Base-by-base conservation (phyloP, 2,888 invertebrate species). In the Chalcosyrphus nemorum region DNA sequence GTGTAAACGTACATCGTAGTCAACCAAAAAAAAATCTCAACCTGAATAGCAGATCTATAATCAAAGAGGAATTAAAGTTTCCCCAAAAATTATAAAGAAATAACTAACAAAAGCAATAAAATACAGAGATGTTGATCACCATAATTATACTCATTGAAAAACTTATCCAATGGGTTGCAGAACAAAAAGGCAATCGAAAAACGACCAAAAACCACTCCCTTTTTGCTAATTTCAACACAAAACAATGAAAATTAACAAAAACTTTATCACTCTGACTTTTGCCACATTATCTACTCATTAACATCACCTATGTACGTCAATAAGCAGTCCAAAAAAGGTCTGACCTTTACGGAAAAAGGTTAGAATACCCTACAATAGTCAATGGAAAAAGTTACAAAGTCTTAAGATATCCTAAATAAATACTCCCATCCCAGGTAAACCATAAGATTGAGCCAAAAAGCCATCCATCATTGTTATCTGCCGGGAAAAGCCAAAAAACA, bases 361-460 rank as follows among this genome's bases (percentile, higher is more conserved):
- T 13, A 38, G 38, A 38, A 38, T 38, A 5, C 38, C 5, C 1
- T 5, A 38, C 24, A 29, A 38, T 24, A 21, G 15, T 2, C 35
- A 15, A 47, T 24, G 17, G n/a, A 11, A 32, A 4, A 45, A 29
- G 27, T 52, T 4, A 41, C 24, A 41, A 15, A 45, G 43, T 19
- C 11, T 21, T 24, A 15, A 1, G n/a, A 7, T 32, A 52, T 41
- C 61, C 72, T 72, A 61, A 72, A 32, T n/a, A 72, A 72, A 72
- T 41, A 72, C 50, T 27, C 27, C 29, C 41, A 61, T 19, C 19
- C 59, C 41, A 72, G 13, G 29, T 52, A 32, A n/a, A 32, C 9
- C 50, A 13, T 61, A 27, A 29, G 17, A 57, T 38, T 19, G 56
- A 32, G 35, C n/a, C 13, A 9, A 19, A 50, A 41, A 29, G 38